Evolutionary conservation across 2,113 vertebrate species (phyloP), one percentile per base, ranked within the genome.

Genomic region (Apteryx mantelli): DNA sequence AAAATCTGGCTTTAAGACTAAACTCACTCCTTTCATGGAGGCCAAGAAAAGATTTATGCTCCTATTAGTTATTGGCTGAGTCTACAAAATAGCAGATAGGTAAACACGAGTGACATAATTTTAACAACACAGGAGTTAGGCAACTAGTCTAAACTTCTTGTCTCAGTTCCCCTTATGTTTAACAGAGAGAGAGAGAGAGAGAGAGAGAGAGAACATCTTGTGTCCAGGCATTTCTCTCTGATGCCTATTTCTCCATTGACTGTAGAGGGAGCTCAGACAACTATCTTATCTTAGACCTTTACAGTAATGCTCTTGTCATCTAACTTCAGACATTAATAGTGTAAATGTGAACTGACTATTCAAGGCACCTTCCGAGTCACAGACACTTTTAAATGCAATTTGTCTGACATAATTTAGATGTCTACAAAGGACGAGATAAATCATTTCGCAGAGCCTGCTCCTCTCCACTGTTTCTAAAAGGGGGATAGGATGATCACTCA

Each of bases 321-420:
- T 64, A 1, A 22, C 26, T 85, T 58, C 84, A 88, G 53, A 6
- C 58, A 46, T 40, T 36, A 25, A 5, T 4, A 53, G 64, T 13
- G 15, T 6, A 65, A 86, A 86, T 13, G 28, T 14, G 34, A 85
- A 24, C 22, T 56, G 70, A 56, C 89, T 46, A 85, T 80, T 63
- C 63, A 4, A 3, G 55, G 22, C 53, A 40, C 58, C 91, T 94
- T 53, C 75, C 34, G 53, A 82, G 70, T 25, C 82, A 32, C 44
- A 74, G 28, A 7, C 58, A 38, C 8, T 0, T 0, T 2, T 53
- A 46, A 74, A 69, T 56, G 61, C 26, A 89, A 40, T 63, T 75
- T 96, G 53, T 79, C 71, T 86, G 53, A 11, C 25, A 13, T 48
- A 26, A 74, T 93, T 89, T 82, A 78, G 48, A n/a, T 85, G 52